Evolutionary conservation across 2,113 vertebrate species (phyloP).

Genomic region (Syngnathus typhle): DNA sequence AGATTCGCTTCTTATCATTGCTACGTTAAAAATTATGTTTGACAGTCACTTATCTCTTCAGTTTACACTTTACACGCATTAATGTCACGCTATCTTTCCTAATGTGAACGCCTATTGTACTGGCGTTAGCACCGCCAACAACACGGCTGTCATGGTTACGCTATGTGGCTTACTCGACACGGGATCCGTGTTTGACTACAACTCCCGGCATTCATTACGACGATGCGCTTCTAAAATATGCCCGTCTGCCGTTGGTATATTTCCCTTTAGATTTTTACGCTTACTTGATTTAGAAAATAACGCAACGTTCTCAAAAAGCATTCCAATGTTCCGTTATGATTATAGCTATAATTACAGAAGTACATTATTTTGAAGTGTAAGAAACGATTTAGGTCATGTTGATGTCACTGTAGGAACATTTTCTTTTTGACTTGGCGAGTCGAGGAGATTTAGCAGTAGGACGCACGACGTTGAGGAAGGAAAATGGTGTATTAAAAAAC

Average conservation of each 20-base stretch:
- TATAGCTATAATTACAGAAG: background rate
- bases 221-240: conserved; percentile 25
- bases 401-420: conserved; percentile 18
- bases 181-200: conserved; percentile 54
- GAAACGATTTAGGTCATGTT: background rate
- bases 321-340: too few species aligned
- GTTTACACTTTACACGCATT: background rate
- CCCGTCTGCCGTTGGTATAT: background rate
- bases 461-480: conserved; percentile 32
- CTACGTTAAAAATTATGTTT: background rate
- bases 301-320: background rate
- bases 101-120: background rate
- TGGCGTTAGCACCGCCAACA: conserved; percentile 42
- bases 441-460: conserved; percentile 28
- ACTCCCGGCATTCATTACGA: conserved; percentile 23
- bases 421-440: background rate
- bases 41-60: background rate
- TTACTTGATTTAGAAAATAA: background rate
- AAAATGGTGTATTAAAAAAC: conserved; percentile 12
- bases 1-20: background rate
- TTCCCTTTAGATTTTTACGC: background rate
- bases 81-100: background rate
- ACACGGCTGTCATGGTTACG: conserved; percentile 72
- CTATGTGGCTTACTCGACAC: conserved; percentile 14
- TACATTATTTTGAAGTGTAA: background rate